Percentiles rank a stretch among this genome's conserved stretches.
Conservation (phyloP, 2,888 invertebrate genomes). For the Tromatobia lineatoria region DNA sequence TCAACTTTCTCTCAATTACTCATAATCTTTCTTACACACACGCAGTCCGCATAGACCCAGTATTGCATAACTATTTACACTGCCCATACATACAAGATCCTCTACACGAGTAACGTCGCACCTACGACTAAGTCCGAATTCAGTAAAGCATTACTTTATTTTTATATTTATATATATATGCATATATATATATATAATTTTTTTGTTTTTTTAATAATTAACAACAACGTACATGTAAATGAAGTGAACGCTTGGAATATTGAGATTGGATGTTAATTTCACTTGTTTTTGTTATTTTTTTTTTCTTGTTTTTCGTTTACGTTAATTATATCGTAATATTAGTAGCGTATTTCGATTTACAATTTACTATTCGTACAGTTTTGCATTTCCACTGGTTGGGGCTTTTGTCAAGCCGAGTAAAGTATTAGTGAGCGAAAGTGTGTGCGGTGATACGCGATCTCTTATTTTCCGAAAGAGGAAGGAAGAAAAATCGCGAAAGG, state of each 20-base stretch:
- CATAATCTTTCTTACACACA: slow-evolving; percentile 40
- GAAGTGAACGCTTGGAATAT: slow-evolving; percentile 83
- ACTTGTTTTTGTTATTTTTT: slow-evolving; percentile 32
- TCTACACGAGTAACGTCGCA: slow-evolving; percentile 81
- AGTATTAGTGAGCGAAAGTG: slow-evolving; percentile 29
- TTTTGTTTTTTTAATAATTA: slow-evolving; percentile 77
- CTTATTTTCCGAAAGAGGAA: slow-evolving; percentile 34
- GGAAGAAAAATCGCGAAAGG: slow-evolving; percentile 11
- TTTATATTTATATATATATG: slow-evolving; percentile 59
- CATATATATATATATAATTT: slow-evolving; percentile 77
- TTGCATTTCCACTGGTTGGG: slow-evolving; percentile 66
- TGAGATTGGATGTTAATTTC: slow-evolving; percentile 81
- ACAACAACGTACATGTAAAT: slow-evolving; percentile 83
- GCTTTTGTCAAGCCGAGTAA: slow-evolving; percentile 22
- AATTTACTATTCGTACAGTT: slow-evolving; percentile 80
- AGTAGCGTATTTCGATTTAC: slow-evolving; percentile 81
- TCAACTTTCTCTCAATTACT: slow-evolving; percentile 33
- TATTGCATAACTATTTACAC: slow-evolving; percentile 78
- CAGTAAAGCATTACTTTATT: slow-evolving; percentile 83
- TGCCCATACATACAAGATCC: slow-evolving; percentile 77
- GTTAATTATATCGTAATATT: slow-evolving; percentile 81
- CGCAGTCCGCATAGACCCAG: slow-evolving; percentile 56
- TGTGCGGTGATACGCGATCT: slow-evolving; percentile 7
- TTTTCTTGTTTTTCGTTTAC: slow-evolving; percentile 70
- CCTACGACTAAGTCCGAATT: slow-evolving; percentile 82